Conservation (phyloP, 1,140 invertebrate genomes). For the Pollicipes pollicipes region DNA sequence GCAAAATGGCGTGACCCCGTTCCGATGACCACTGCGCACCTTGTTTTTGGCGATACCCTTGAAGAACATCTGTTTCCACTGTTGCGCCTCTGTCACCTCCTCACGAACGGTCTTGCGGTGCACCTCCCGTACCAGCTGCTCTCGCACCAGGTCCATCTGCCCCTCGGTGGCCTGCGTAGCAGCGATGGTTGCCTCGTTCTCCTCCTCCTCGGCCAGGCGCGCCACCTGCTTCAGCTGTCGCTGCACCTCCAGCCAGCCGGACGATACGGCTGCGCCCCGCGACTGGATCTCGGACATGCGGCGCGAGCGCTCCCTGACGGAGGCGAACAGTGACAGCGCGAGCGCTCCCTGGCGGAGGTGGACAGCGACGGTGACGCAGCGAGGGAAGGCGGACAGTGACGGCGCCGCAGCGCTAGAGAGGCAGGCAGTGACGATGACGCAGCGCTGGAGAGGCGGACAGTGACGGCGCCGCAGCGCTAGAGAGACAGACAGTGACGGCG, state of each 20-base stretch:
- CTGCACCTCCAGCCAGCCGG: background rate
- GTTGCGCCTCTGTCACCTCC: background rate
- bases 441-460: no score
- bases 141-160: background rate
- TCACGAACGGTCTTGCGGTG: background rate
- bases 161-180: background rate
- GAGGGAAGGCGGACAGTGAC: no score
- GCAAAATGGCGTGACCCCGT: no score
- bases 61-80: constrained; percentile 1
- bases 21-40: background rate
- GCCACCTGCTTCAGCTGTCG: background rate
- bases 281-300: background rate
- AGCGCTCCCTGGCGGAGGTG: no score
- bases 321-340: no score
- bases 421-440: no score
- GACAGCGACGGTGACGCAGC: no score
- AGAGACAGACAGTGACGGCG: no score
- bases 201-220: background rate
- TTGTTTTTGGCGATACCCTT: background rate
- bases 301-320: background rate
- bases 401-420: no score
- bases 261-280: background rate
- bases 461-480: no score
- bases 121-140: background rate
- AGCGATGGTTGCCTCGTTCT: background rate